Evolutionary conservation across 2,113 vertebrate genomes (phyloP).

Genomic region (Microtus pennsylvanicus): DNA sequence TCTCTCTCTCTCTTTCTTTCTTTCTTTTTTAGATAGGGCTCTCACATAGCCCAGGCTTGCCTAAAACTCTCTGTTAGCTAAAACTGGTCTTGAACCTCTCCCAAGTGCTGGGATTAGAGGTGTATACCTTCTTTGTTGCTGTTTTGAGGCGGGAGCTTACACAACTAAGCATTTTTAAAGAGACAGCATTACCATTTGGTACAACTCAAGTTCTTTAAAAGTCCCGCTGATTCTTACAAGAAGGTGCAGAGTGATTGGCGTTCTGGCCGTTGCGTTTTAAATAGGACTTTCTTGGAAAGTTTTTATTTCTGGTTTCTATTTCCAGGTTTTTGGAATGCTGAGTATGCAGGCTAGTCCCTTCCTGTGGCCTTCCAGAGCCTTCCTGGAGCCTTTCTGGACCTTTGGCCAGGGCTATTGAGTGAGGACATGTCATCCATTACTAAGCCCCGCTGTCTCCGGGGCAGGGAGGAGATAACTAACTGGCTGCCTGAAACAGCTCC

Average conservation of each 20-base stretch:
- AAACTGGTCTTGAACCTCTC: background rate
- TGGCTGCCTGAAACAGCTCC: background rate
- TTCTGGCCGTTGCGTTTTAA: background rate
- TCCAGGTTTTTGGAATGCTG: slow-evolving; percentile 33
- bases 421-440: background rate
- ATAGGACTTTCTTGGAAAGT: slow-evolving; percentile 4
- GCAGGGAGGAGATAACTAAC: background rate
- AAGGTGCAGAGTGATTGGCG: background rate
- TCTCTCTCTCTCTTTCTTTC: too few relatives aligned
- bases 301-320: background rate
- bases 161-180: background rate
- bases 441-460: background rate
- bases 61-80: background rate
- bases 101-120: background rate
- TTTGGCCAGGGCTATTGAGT: background rate
- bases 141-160: background rate
- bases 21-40: too few relatives aligned
- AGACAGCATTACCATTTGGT: background rate
- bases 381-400: background rate
- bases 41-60: background rate
- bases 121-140: background rate
- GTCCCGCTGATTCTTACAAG: background rate
- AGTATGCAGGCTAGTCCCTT: background rate
- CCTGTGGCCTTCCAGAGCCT: background rate
- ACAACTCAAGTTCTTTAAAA: background rate